phyloP scores from a whole-genome alignment of 1,140 invertebrate species.

The Scaptomyza graminum region DNA sequence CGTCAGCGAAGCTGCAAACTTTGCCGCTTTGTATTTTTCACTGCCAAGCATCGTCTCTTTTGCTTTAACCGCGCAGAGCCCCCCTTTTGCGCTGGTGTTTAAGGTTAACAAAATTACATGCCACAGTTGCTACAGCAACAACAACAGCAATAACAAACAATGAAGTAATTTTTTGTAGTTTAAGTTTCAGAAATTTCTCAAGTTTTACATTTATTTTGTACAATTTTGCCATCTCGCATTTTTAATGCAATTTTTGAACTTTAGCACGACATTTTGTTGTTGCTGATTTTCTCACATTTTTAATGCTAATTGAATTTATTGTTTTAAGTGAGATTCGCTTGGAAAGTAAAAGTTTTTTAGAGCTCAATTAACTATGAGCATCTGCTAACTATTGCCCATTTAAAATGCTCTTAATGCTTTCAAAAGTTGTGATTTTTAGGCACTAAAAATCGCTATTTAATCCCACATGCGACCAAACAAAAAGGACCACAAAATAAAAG shows the following conservation, averaged over 20 bases:
- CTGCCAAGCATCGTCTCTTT: slow-evolving; percentile 29
- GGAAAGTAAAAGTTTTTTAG: slow-evolving; percentile 73
- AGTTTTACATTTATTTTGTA: slow-evolving; percentile 30
- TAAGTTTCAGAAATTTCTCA: slow-evolving; percentile 61
- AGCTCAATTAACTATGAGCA: slow-evolving; percentile 56
- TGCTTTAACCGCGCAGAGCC: not conserved
- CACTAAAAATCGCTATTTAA: slow-evolving; percentile 15
- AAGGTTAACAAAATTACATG: slow-evolving; percentile 58
- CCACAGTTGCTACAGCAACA: slow-evolving; percentile 49
- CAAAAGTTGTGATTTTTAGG: slow-evolving; percentile 8
- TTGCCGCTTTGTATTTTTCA: slow-evolving; percentile 40
- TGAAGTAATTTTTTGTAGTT: slow-evolving; percentile 41
- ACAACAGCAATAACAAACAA: slow-evolving; percentile 25
- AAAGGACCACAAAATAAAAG: not conserved
- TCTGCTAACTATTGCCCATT: slow-evolving; percentile 38
- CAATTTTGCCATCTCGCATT: slow-evolving; percentile 3
- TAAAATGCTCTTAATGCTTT: slow-evolving; percentile 33
- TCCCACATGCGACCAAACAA: slow-evolving; percentile 8
- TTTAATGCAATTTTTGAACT: slow-evolving; percentile 70
- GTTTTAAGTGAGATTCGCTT: slow-evolving; percentile 46
- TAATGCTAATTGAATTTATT: slow-evolving; percentile 22
- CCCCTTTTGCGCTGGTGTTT: slow-evolving; percentile 14
- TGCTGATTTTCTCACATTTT: slow-evolving; percentile 13
- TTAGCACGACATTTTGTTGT: slow-evolving; percentile 44
- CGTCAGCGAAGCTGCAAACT: slow-evolving; percentile 11